phyloP scores from a whole-genome alignment of 2,888 invertebrate genomes.

The Hypomecis punctinalis region DNA sequence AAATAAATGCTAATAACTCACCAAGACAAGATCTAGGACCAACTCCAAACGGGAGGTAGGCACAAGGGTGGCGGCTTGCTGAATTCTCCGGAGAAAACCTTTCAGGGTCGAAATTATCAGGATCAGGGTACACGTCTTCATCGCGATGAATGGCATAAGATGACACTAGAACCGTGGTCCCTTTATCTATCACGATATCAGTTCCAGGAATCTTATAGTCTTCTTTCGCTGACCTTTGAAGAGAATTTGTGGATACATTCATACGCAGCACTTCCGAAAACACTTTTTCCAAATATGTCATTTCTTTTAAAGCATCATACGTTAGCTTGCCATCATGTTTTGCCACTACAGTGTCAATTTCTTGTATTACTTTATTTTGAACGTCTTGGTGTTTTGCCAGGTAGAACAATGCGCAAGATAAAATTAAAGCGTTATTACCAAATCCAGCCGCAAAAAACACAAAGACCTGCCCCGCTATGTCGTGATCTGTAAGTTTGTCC shows the following conservation, averaged over 20 bases:
- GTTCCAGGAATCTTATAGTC: slow-evolving; percentile 1
- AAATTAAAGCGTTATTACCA: not conserved
- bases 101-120: not conserved
- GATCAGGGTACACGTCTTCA: not conserved
- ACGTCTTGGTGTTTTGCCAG: not conserved
- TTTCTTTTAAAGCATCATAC: not conserved
- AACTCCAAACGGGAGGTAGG: not conserved
- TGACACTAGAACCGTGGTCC: slow-evolving; percentile 15
- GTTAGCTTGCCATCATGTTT: not conserved
- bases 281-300: not conserved
- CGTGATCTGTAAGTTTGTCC: no score
- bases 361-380: not conserved
- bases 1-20: slow-evolving; percentile 8
- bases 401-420: not conserved
- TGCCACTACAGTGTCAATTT: not conserved
- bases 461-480: no score
- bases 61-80: not conserved
- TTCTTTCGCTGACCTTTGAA: not conserved
- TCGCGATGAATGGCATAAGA: not conserved
- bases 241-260: not conserved
- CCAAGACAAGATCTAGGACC: not conserved
- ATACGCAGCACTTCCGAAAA: not conserved
- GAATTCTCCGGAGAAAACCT: not conserved
- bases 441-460: not conserved
- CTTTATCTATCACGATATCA: not conserved